Evolutionary conservation across 2,797 vertebrate genomes (phyloP), one percentile per base, ranked within the genome.

Genomic region (Cynodonichthys magdalenae): DNA sequence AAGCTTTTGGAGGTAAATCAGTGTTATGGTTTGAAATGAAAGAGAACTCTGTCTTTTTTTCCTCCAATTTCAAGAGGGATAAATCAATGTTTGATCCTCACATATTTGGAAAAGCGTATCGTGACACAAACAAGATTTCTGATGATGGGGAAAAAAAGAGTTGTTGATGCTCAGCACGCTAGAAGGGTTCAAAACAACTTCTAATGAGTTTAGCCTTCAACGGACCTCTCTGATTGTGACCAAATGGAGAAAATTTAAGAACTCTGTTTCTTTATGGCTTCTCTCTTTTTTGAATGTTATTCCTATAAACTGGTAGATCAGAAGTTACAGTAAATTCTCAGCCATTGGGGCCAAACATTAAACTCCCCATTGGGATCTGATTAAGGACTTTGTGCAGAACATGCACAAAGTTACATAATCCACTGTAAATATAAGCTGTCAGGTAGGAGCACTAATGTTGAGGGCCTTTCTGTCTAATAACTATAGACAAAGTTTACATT

Each of bases 131-230:
- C 20, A 28, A 51, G 17, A 27, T 42, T 42, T 60, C 20, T 20
- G 17, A 49, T 8, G 5, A 50, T 27, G 24, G 24, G 24, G 24
- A 41, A 41, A n/a, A 39, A 17, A 19, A 39, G 28, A 49, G 19
- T 10, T n/a, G 49, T 44, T 28, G 39, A 52, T 58, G 27, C 18
- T 58, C 27, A 58, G 24, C 29, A 46, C 10, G 42, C 42, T 46
- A 2, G n/a, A 58, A 46, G 27, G 31, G 28, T 58, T 46, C 55
- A 31, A n/a, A 58, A 58, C 28, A 31, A 19, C 29, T 58, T 58
- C 55, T 58, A 8, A 31, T 31, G 27, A 58, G 55, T 34, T 34
- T 45, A 29, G 18, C 18, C 44, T 47, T 58, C 55, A 20, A 5
- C n/a, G 31, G n/a, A 20, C 39, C 15, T 6, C 28, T 11, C 27